Conservation (phyloP, 2,797 vertebrate genomes). For the Dipus sagitta region DNA sequence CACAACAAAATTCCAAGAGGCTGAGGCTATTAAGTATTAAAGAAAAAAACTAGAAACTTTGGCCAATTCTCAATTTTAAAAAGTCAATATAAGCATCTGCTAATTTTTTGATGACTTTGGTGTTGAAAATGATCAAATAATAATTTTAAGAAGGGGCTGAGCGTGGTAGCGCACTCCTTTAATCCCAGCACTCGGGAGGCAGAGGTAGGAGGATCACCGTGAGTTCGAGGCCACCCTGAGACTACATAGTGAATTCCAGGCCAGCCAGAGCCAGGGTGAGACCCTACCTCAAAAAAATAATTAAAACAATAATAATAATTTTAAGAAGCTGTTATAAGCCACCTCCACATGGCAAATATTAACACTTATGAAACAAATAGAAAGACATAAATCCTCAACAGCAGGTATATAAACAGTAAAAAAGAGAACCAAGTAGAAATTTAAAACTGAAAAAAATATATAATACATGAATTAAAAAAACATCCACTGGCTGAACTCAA, state of each 20-base stretch:
- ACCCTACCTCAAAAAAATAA: too few species aligned
- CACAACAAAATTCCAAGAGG: not conserved
- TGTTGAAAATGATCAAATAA: not conserved
- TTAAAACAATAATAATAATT: not conserved
- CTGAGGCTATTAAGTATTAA: not conserved
- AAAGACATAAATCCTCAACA: not conserved
- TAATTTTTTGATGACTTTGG: not conserved
- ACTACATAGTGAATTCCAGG: too few species aligned
- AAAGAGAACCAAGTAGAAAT: not conserved
- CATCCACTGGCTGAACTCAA: not conserved
- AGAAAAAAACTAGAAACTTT: not conserved
- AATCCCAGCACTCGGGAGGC: too few species aligned
- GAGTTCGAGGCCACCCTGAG: too few species aligned
- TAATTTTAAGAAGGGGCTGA: constrained; percentile 36
- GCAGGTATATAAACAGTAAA: not conserved
- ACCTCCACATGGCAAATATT: not conserved
- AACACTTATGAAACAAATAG: constrained; percentile 40
- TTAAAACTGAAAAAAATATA: not conserved
- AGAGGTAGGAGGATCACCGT: too few species aligned
- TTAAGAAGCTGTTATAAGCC: constrained; percentile 5
- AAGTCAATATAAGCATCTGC: not conserved
- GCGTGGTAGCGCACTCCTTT: too few species aligned
- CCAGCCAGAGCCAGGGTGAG: too few species aligned
- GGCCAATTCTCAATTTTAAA: not conserved
- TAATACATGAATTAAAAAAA: not conserved